Percentiles rank a stretch among this genome's conserved stretches.
phyloP scores from a whole-genome alignment of 2,797 vertebrate genomes.

The Liasis olivaceus region DNA sequence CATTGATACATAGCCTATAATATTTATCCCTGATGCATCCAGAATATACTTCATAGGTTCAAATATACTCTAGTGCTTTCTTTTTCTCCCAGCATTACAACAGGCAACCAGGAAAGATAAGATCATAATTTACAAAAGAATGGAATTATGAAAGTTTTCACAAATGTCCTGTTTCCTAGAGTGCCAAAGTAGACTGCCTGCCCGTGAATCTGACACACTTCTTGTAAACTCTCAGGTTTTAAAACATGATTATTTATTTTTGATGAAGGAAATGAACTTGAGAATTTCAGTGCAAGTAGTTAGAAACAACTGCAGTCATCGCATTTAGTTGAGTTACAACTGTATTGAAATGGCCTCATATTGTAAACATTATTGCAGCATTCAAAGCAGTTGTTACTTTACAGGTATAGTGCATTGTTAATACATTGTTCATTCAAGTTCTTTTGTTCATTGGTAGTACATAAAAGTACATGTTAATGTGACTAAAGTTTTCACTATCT shows the following conservation, averaged over 20 bases:
- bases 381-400: neutral
- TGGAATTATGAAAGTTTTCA: neutral
- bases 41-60: neutral
- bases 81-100: neutral
- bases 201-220: neutral
- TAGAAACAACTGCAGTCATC: neutral
- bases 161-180: neutral
- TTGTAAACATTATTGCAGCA: neutral
- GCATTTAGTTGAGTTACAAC: conserved; percentile 43
- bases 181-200: neutral
- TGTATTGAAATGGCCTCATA: conserved; percentile 44
- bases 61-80: neutral
- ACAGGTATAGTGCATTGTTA: conserved; percentile 11
- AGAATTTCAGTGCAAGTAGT: no score
- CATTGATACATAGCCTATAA: neutral
- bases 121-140: neutral
- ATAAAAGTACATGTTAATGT: conserved; percentile 52
- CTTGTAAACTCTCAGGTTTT: neutral
- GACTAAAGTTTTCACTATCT: conserved; percentile 61
- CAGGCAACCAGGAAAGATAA: neutral
- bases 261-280: no score
- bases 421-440: conserved; percentile 64
- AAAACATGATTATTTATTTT: neutral
- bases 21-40: neutral
- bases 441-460: conserved; percentile 25